Conservation (phyloP, 2,888 invertebrate species). For the Synanthedon andrenaeformis region DNA sequence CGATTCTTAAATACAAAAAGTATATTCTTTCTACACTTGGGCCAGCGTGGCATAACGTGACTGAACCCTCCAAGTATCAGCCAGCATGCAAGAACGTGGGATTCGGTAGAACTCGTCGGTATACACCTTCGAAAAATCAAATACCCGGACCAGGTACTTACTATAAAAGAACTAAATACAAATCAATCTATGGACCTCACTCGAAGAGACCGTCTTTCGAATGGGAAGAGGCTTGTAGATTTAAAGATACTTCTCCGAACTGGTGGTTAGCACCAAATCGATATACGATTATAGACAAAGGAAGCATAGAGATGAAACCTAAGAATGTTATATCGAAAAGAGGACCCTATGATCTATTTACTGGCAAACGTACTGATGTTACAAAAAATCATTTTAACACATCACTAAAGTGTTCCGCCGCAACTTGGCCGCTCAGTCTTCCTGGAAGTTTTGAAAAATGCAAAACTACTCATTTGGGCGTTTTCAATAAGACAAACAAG, state of each 20-base stretch:
- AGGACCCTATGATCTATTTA: conserved; percentile 57
- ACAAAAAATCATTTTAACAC: conserved; percentile 65
- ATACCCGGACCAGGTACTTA: conserved; percentile 50
- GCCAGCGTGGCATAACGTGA: conserved; percentile 42
- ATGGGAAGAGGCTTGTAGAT: conserved; percentile 45
- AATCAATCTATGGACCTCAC: conserved; percentile 42
- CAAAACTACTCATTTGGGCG: conserved; percentile 37
- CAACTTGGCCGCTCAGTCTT: conserved; percentile 47
- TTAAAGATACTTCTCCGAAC: conserved; percentile 28
- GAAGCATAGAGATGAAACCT: conserved; percentile 39
- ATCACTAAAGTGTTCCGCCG: conserved; percentile 24
- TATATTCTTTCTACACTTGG: conserved; percentile 39
- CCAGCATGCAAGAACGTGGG: conserved; percentile 39
- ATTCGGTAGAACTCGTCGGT: conserved; percentile 42
- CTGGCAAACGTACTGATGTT: conserved; percentile 57
- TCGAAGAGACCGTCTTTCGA: conserved; percentile 40
- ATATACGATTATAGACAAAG: conserved; percentile 44
- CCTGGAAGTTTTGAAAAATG: conserved; percentile 39
- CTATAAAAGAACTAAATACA: conserved; percentile 33
- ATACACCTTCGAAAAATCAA: conserved; percentile 14
- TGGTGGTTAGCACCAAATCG: conserved; percentile 52
- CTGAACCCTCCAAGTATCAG: conserved; percentile 18
- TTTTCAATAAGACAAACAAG: conserved; percentile 49
- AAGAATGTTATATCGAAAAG: conserved; percentile 43
- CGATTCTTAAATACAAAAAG: conserved; percentile 26